A percentile compares a stretch with the other conserved stretches of the same genome.
Evolutionary conservation across 1,140 invertebrate species (phyloP).

Genomic region (Aethina tumida): DNA sequence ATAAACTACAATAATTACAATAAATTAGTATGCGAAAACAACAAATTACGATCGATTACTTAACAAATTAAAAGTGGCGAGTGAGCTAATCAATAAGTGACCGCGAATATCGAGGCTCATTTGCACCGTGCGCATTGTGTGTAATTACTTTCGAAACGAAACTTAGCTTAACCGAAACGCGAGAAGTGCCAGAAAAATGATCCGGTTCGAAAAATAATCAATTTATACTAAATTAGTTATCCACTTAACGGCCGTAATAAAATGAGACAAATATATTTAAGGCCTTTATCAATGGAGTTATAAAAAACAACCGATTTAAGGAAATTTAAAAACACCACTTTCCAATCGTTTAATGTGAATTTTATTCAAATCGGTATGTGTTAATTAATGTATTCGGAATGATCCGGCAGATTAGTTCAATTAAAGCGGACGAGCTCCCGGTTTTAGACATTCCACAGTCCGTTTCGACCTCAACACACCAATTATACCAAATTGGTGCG

Average conservation of each 20-base stretch:
- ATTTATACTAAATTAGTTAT: too few relatives aligned
- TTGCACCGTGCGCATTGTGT: too few relatives aligned
- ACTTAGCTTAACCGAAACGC: too few relatives aligned
- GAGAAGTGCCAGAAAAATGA: too few relatives aligned
- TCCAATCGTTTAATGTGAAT: slow-evolving; percentile 29
- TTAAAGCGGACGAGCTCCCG: slow-evolving; percentile 30
- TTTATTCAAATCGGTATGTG: slow-evolving; percentile 32
- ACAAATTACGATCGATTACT: too few relatives aligned
- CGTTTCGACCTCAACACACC: slow-evolving; percentile 24
- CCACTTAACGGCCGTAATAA: slow-evolving; percentile 16
- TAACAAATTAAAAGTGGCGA: too few relatives aligned
- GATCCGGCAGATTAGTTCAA: slow-evolving; percentile 30
- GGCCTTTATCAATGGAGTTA: slow-evolving; percentile 20
- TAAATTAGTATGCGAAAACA: too few relatives aligned
- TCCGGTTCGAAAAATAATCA: too few relatives aligned
- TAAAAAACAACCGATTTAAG: slow-evolving; percentile 22
- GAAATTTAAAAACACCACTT: slow-evolving; percentile 27
- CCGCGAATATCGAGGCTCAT: too few relatives aligned
- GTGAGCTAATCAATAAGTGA: too few relatives aligned
- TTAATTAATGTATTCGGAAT: slow-evolving; percentile 32
- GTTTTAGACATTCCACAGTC: slow-evolving; percentile 29
- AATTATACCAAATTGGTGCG: slow-evolving; percentile 31
- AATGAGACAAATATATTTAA: slow-evolving; percentile 20
- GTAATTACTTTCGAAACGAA: too few relatives aligned
- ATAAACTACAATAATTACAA: too few relatives aligned